Conservation (phyloP, 2,888 invertebrate genomes). For the Prenolepis imparis region DNA sequence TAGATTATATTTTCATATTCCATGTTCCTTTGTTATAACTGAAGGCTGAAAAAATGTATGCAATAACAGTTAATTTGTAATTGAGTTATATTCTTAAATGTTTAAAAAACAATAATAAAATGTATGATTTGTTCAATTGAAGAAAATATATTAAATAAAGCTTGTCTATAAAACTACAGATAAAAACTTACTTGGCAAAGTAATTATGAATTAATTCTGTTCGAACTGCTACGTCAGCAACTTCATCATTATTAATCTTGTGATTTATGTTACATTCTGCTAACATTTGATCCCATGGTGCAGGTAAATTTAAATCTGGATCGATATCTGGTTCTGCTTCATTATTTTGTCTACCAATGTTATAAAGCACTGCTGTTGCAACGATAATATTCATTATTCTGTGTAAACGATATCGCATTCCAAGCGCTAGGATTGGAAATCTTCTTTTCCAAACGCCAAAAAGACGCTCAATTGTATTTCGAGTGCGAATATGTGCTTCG, state of each 20-base stretch:
- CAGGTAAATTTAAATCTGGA: background rate
- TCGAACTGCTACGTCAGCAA: background rate
- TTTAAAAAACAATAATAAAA: no score
- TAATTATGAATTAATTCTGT: background rate
- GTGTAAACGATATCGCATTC: background rate
- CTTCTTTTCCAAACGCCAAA: background rate
- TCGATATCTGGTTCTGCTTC: background rate
- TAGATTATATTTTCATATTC: no score
- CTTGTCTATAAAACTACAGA: no score
- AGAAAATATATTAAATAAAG: no score
- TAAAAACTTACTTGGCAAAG: background rate
- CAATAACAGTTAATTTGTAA: no score
- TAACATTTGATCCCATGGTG: background rate
- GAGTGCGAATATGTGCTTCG: background rate
- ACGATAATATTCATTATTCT: background rate
- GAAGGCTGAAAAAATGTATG: no score
- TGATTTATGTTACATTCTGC: background rate
- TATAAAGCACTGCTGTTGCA: conserved; percentile 2
- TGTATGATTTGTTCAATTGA: no score
- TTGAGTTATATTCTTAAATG: no score
- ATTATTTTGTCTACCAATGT: background rate
- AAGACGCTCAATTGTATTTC: background rate
- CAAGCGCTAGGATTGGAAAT: background rate
- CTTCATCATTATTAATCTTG: background rate
- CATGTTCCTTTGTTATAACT: no score